A percentile compares a stretch with the other conserved stretches of the same genome.
Evolutionary conservation across 64 coral and sea anemone species (phyloP).

Genomic region (Pachyseris speciosa): DNA sequence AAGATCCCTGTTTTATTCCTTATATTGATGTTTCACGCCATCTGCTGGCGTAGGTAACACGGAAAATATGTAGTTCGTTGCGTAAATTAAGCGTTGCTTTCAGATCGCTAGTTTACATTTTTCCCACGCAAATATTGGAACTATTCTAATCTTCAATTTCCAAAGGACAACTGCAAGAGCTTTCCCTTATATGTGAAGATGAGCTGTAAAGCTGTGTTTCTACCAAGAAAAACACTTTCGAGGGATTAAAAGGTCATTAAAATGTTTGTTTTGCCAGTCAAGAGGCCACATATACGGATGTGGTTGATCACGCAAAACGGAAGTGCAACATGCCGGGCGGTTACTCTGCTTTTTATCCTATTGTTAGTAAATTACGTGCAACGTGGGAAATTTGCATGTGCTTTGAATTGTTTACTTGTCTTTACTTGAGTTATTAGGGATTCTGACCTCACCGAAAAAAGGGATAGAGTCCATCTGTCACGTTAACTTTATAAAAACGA

Average conservation of each 20-base stretch:
- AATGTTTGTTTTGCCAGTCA: neutral
- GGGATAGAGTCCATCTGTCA: slow-evolving; percentile 9
- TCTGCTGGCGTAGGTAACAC: no score
- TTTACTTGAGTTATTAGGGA: slow-evolving; percentile 6
- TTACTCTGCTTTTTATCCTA: neutral
- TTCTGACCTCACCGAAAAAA: slow-evolving; percentile 36
- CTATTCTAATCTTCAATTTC: no score
- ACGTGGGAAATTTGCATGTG: neutral
- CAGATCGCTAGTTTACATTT: no score
- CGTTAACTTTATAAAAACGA: neutral
- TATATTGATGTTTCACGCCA: no score
- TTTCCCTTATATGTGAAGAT: no score
- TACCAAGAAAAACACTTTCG: neutral
- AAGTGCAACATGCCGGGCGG: neutral
- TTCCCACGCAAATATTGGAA: no score
- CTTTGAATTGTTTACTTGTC: neutral
- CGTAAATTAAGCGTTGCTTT: no score
- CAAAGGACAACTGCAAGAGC: no score
- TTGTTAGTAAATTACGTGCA: slow-evolving; percentile 1
- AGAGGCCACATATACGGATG: neutral
- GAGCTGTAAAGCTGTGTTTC: no score
- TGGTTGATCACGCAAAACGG: neutral
- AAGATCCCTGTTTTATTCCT: no score
- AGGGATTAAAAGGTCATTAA: neutral
- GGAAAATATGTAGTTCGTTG: no score